These are phyloP conservation scores for Ephestia elutella DNA, from an alignment of 1,140 invertebrate genomes.

Conservation along the genomic window DNA sequence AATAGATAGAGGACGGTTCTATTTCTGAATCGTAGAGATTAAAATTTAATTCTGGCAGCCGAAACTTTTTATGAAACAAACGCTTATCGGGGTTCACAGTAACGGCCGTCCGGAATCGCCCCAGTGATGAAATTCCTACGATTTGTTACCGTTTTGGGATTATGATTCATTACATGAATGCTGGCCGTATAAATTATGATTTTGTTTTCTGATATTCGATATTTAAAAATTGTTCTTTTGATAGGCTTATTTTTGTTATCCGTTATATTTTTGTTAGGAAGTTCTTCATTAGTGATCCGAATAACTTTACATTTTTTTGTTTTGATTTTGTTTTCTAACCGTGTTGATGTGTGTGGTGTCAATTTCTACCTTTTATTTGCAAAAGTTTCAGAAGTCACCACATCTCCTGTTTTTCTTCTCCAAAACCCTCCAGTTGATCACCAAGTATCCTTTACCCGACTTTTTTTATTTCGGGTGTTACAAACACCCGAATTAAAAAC, in stretches of 20 bases:
- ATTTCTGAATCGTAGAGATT: conserved; percentile 14
- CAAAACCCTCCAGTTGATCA: too few relatives aligned
- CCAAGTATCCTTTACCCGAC: too few relatives aligned
- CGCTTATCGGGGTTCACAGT: background rate
- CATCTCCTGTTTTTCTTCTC: too few relatives aligned
- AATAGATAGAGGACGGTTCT: background rate
- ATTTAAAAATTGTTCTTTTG: background rate
- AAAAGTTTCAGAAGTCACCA: too few relatives aligned
- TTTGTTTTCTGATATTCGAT: background rate
- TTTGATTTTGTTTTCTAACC: too few relatives aligned
- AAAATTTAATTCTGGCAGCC: conserved; percentile 16
- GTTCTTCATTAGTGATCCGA: too few relatives aligned
- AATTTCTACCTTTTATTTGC: too few relatives aligned
- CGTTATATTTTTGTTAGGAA: background rate
- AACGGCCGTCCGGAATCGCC: background rate
- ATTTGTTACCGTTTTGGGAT: background rate
- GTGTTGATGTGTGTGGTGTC: too few relatives aligned
- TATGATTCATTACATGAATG: background rate
- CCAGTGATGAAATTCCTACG: background rate
- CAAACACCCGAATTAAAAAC: too few relatives aligned
- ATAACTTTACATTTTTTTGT: too few relatives aligned
- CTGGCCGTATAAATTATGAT: background rate
- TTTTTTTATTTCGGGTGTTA: too few relatives aligned
- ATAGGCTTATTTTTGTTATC: background rate
- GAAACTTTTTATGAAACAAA: conserved; percentile 13